Evolutionary conservation across 1,140 invertebrate species (phyloP), one percentile per base, ranked within the genome.

Genomic region (Belonocnema kinseyi): DNA sequence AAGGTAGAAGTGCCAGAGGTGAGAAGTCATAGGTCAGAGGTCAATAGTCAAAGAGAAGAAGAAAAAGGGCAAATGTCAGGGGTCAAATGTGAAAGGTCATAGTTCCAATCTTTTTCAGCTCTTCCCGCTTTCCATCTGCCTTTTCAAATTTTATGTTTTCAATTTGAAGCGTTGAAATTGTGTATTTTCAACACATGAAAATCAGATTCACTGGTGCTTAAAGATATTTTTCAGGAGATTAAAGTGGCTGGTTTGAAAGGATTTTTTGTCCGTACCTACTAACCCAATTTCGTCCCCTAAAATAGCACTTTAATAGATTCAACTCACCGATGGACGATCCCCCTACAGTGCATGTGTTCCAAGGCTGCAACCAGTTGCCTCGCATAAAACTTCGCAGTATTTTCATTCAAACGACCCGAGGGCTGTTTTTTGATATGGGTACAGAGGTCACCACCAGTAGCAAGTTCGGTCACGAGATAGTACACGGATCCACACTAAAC

Each of bases 401-500:
- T 84, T 90, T 95, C 94, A 51, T 93, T 91, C 77, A 95, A 91
- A 16, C 93, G 92, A 10, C 93, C 92, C 66, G 92, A 88, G 52
- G 92, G 92, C 80, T 94, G 92, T 2, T 89, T 89, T 82, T 92
- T 93, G 78, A 95, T 93, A 86, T 93, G 94, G 74, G 92, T 88
- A 87, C 93, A 93, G 73, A 95, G 91, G 86, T 95, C 94, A 6
- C 94, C 94, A 52, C 95, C 94, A n/a, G 90, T 89, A 17, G 93
- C 94, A 83, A 94, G 92, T 89, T 95, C 95, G 86, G 93, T 93
- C 79, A 95, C 94, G 80, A 95, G 91, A 87, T 94, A 95, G 83
- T 95, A 93, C 14, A 94, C 90, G 5, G 92, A 92, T 51, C 92
- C 92, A 78, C 91, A 91, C 92, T 93, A 85, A n/a, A 58, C 85